Conservation (phyloP, 2,888 invertebrate genomes). For the Orchestes rusci region DNA sequence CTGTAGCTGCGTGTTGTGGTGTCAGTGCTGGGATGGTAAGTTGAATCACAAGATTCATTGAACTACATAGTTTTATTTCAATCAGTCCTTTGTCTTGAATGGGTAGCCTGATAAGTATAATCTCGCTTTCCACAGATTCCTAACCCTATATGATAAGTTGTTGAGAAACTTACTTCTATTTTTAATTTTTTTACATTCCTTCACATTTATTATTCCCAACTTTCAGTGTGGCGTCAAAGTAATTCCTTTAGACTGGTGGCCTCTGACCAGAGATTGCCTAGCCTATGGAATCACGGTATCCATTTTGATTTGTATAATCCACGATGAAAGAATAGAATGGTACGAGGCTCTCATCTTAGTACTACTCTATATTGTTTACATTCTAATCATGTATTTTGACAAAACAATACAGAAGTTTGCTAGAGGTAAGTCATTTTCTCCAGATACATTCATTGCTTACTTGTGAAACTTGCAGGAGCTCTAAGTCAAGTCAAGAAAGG, state of each 20-base stretch:
- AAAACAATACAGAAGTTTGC: conserved; percentile 78
- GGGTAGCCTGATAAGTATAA: no score
- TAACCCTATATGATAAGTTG: no score
- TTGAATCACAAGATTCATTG: not conserved
- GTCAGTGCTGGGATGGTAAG: conserved; percentile 55
- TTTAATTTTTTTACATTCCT: no score
- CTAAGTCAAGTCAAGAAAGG: conserved; percentile 40
- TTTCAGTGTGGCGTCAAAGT: conserved; percentile 49
- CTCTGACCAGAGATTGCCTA: conserved; percentile 66
- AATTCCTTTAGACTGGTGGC: conserved; percentile 71
- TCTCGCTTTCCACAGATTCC: no score
- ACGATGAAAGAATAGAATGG: conserved; percentile 72
- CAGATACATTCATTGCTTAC: conserved; percentile 1
- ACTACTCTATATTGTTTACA: conserved; percentile 64
- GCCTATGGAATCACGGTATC: conserved; percentile 70
- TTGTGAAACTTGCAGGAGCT: conserved; percentile 39
- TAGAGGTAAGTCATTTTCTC: conserved; percentile 43
- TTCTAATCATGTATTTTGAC: conserved; percentile 60
- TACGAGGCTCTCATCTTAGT: conserved; percentile 70
- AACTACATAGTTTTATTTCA: no score
- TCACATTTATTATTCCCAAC: not conserved
- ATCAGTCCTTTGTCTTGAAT: no score
- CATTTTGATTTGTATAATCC: conserved; percentile 62
- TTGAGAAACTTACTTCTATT: no score
- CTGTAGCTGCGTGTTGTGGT: conserved; percentile 71